Evolutionary conservation across 2,888 invertebrate genomes (phyloP), one percentile per base, ranked within the genome.

Genomic region (Theristus sp.): DNA sequence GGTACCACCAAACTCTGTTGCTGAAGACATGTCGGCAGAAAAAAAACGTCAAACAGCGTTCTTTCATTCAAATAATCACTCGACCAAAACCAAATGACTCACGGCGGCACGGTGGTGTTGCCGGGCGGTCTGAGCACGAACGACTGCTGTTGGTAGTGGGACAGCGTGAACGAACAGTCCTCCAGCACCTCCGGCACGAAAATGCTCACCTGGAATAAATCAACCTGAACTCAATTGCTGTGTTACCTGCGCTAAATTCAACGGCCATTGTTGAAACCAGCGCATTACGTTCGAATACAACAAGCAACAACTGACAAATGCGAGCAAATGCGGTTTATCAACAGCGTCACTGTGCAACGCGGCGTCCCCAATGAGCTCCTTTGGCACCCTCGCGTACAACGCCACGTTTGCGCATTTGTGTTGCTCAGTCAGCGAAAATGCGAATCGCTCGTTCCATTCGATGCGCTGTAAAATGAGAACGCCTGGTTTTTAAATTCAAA

Each of bases 391-490:
- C 20, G 31, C 56, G 84, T 87, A 89, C 1, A 89, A 84, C 67
- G 88, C 87, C 0, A 90, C 79, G 75, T 89, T 90, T 63, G 90
- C 78, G 76, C 84, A 89, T 68, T 83, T 84, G 58, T 83, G 82
- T 63, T 83, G 82, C 56, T 84, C 82, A 66, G 83, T 83, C 60
- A 89, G 77, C 66, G 83, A 82, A 74, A 89, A 88, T 65, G 81
- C 81, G 65, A 84, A 84, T 67, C 84, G 82, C 70, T 90, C 88
- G 62, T 87, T 83, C 70, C 85, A 84, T 0, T 78, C n/a, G n/a
- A n/a, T n/a, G n/a, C n/a, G n/a, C n/a, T n/a, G n/a, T n/a, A n/a
- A n/a, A n/a, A n/a, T n/a, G n/a, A n/a, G n/a, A n/a, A n/a, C n/a
- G n/a, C n/a, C n/a, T n/a, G n/a, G n/a, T n/a, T n/a, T n/a, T n/a